phyloP scores from a whole-genome alignment of 2,113 vertebrate species.

The Galemys pyrenaicus region DNA sequence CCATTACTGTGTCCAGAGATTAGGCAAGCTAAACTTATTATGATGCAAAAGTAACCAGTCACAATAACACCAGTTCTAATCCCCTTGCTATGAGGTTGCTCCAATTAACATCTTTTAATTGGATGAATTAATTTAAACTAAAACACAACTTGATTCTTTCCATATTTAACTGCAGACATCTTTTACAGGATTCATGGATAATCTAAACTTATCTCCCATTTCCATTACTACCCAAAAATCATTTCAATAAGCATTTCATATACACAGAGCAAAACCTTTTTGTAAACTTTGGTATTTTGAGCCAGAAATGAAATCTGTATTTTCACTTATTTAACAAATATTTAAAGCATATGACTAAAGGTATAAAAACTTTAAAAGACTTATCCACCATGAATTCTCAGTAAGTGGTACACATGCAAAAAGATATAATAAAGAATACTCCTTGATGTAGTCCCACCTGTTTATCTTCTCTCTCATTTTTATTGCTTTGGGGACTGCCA shows the following conservation, averaged over 20 bases:
- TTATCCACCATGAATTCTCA: conserved; percentile 35
- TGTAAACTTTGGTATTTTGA: not conserved
- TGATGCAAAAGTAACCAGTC: not conserved
- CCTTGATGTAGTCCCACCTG: no score
- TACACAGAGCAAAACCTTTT: not conserved
- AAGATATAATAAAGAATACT: not conserved
- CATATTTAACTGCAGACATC: not conserved
- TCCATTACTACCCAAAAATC: conserved; percentile 11
- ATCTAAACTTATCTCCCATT: not conserved
- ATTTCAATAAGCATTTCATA: conserved; percentile 43
- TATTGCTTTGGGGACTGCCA: no score
- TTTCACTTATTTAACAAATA: conserved; percentile 42
- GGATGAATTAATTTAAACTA: conserved; percentile 50
- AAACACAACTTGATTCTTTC: conserved; percentile 32
- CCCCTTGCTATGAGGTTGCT: conserved; percentile 27
- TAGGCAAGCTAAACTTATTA: not conserved
- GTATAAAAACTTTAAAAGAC: conserved; percentile 38
- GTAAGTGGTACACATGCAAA: not conserved
- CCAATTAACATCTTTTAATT: conserved; percentile 57
- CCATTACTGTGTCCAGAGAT: conserved; percentile 10
- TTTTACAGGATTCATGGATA: not conserved
- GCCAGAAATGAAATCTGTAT: conserved; percentile 40
- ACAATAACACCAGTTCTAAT: conserved; percentile 22
- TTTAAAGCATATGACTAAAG: not conserved
- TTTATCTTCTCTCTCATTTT: no score